These are phyloP conservation scores for Lampropteryx suffumata DNA, from an alignment of 2,888 invertebrate species.

Conservation along the genomic window DNA sequence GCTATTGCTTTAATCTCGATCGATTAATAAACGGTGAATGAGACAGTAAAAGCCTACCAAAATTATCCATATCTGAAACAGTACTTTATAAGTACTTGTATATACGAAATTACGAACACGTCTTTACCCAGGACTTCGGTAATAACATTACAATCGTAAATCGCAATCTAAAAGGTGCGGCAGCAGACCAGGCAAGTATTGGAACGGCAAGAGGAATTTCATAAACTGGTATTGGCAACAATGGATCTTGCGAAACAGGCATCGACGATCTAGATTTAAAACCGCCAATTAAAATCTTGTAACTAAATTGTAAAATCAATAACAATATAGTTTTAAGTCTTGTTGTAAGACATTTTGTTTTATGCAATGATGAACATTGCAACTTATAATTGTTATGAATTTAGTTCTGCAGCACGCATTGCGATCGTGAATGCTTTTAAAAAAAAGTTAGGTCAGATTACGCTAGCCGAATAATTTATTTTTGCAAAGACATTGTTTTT, in stretches of 20 bases:
- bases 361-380: no score
- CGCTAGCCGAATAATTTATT: no score
- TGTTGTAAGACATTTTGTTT: no score
- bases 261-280: slow-evolving; percentile 30
- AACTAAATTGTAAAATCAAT: neutral
- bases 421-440: slow-evolving; percentile 1
- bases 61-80: slow-evolving; percentile 6
- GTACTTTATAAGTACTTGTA: no score
- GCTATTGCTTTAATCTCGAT: neutral
- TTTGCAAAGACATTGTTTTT: no score
- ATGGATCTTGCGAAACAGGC: slow-evolving; percentile 21
- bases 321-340: neutral
- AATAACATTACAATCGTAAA: neutral
- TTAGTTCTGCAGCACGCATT: slow-evolving; percentile 38
- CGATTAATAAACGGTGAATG: slow-evolving; percentile 1
- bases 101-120: no score
- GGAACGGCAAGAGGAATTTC: slow-evolving; percentile 3
- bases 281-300: slow-evolving; percentile 29
- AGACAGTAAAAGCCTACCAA: slow-evolving; percentile 3
- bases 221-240: slow-evolving; percentile 19
- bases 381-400: slow-evolving; percentile 43
- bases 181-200: slow-evolving; percentile 1
- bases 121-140: neutral
- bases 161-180: slow-evolving; percentile 1
- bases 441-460: neutral